These are phyloP conservation scores for Ophraella communa DNA, from an alignment of 2,888 invertebrate genomes.

Conservation along the genomic window DNA sequence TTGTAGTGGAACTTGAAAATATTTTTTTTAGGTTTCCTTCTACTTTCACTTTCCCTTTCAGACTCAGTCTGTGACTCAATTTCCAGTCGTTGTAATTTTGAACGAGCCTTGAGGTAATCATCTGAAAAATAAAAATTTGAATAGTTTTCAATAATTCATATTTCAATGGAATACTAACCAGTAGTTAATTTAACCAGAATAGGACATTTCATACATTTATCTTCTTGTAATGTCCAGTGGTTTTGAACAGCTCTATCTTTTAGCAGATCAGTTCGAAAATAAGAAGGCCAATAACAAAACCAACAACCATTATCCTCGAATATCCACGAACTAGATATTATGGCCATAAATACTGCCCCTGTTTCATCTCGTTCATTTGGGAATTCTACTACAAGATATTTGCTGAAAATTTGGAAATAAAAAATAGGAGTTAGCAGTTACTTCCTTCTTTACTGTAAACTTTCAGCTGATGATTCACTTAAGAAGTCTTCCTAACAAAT, in stretches of 20 bases:
- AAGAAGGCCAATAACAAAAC: conserved; percentile 11
- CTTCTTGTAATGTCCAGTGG: background rate
- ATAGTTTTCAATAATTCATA: conserved; percentile 8
- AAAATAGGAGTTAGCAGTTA: background rate
- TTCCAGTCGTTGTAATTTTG: conserved; percentile 5
- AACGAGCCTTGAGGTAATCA: conserved; percentile 9
- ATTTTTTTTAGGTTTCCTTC: conserved; percentile 8
- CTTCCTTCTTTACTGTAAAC: background rate
- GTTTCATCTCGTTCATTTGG: background rate
- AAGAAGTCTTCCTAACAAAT: background rate
- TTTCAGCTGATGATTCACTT: conserved; percentile 3
- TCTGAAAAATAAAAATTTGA: conserved; percentile 3
- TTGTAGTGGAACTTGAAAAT: background rate
- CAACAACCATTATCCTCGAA: conserved; percentile 12
- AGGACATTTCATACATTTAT: conserved; percentile 9
- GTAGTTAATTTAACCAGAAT: conserved; percentile 6
- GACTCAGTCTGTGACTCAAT: conserved; percentile 8
- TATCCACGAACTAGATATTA: conserved; percentile 12
- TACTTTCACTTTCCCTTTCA: conserved; percentile 4
- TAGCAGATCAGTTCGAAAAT: conserved; percentile 1
- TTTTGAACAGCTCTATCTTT: conserved; percentile 9
- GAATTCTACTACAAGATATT: background rate
- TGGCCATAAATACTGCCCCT: conserved; percentile 12
- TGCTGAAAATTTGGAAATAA: background rate
- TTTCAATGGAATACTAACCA: conserved; percentile 13